phyloP scores from a whole-genome alignment of 2,888 invertebrate species.

The Lampropteryx suffumata region DNA sequence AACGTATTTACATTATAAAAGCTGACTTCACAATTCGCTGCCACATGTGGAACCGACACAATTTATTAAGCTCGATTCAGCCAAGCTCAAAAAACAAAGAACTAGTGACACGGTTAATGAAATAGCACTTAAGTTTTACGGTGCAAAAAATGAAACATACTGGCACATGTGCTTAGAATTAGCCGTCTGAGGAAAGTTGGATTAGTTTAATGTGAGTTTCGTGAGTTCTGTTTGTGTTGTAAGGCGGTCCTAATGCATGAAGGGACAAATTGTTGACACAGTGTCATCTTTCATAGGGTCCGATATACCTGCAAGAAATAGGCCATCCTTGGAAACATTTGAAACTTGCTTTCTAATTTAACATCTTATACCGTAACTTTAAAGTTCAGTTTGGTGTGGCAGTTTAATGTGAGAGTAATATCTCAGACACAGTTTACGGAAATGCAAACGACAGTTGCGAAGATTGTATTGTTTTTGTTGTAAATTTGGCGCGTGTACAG shows the following conservation, averaged over 20 bases:
- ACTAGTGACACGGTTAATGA: conserved; percentile 67
- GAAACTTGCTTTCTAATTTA: conserved; percentile 32
- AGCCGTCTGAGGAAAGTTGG: conserved; percentile 66
- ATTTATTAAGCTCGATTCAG: conserved; percentile 45
- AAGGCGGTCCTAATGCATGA: conserved; percentile 66
- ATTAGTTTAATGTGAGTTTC: conserved; percentile 77
- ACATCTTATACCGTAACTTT: conserved; percentile 36
- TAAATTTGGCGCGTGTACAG: conserved; percentile 68
- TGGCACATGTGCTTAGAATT: conserved; percentile 73
- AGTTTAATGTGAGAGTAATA: conserved; percentile 45
- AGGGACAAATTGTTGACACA: conserved; percentile 78
- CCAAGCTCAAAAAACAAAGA: conserved; percentile 42
- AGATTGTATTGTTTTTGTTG: conserved; percentile 59
- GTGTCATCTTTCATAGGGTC: conserved; percentile 77
- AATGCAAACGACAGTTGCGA: conserved; percentile 69
- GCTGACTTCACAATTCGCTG: conserved; percentile 34
- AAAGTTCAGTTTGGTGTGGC: conserved; percentile 40
- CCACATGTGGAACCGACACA: conserved; percentile 48
- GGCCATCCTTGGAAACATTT: conserved; percentile 38
- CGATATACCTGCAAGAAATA: conserved; percentile 64
- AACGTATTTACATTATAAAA: no score
- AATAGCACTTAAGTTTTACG: conserved; percentile 73
- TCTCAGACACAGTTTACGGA: conserved; percentile 61
- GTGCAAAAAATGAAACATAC: conserved; percentile 64
- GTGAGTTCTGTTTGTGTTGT: conserved; percentile 76